Conservation (phyloP, 1,140 invertebrate genomes). For the Conus ventricosus region DNA sequence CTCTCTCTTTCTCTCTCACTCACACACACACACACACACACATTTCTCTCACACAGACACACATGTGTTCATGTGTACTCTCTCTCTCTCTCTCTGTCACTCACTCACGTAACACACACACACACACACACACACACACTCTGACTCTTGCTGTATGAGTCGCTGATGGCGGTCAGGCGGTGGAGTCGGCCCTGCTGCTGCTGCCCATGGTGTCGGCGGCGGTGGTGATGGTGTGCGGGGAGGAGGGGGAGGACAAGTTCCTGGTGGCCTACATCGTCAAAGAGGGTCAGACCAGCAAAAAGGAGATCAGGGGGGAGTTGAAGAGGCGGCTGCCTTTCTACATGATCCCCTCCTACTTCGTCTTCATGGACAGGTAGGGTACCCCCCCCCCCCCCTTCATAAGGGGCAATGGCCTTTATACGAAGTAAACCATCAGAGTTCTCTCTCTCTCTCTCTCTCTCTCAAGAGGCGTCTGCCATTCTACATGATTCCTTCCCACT, state of each 20-base stretch:
- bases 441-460: no score
- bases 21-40: no score
- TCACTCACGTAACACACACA: no score
- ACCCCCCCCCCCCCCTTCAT: no score
- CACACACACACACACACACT: no score
- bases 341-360: conserved; percentile 78
- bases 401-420: no score
- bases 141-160: no score
- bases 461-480: conserved; percentile 75
- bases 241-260: conserved; percentile 77
- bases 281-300: conserved; percentile 65
- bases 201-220: conserved; percentile 73
- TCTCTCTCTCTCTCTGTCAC: no score
- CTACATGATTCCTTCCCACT: conserved; percentile 78
- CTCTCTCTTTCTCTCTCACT: no score
- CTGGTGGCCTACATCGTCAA: conserved; percentile 77
- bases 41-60: no score
- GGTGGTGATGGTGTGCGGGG: conserved; percentile 75
- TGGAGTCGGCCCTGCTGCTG: conserved; percentile 75
- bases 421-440: no score
- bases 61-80: no score
- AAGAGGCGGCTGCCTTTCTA: conserved; percentile 77
- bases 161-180: conserved; percentile 66
- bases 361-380: conserved; percentile 74
- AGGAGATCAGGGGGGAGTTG: conserved; percentile 73